Conservation (phyloP, 2,888 invertebrate genomes). For the Apantesis nais region DNA sequence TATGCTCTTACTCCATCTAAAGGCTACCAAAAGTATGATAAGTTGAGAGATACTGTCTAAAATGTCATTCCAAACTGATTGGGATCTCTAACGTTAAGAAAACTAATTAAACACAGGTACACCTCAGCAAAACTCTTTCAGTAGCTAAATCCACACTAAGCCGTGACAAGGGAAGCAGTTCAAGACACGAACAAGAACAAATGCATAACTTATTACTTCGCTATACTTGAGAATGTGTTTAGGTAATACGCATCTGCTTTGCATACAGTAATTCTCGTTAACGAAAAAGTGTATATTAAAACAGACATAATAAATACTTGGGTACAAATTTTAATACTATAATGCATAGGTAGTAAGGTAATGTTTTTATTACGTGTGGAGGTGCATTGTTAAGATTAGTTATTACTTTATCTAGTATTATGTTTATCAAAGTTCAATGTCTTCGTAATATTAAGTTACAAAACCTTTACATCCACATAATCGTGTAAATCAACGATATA, state of each 20-base stretch:
- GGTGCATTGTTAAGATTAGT: neutral
- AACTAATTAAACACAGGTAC: too few species aligned
- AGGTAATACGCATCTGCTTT: neutral
- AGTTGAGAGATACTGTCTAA: too few species aligned
- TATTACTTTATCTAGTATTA: conserved; percentile 27
- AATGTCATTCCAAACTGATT: too few species aligned
- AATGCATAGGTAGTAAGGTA: neutral
- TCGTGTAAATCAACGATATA: neutral
- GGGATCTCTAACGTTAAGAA: too few species aligned
- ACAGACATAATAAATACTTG: neutral
- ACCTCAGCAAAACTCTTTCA: too few species aligned
- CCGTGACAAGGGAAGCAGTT: too few species aligned
- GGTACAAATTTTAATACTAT: neutral
- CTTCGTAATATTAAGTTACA: neutral
- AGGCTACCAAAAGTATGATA: too few species aligned
- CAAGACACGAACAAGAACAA: too few species aligned
- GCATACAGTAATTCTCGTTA: neutral
- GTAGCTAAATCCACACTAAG: too few species aligned
- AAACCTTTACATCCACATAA: neutral
- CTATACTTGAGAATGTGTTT: neutral
- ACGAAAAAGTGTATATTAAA: neutral
- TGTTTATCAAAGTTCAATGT: conserved; percentile 49
- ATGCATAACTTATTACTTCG: too few species aligned
- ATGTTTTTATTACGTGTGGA: neutral
- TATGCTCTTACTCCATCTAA: too few species aligned